These are phyloP conservation scores for Blastobasis adustella DNA, from an alignment of 2,888 invertebrate genomes.

Conservation along the genomic window DNA sequence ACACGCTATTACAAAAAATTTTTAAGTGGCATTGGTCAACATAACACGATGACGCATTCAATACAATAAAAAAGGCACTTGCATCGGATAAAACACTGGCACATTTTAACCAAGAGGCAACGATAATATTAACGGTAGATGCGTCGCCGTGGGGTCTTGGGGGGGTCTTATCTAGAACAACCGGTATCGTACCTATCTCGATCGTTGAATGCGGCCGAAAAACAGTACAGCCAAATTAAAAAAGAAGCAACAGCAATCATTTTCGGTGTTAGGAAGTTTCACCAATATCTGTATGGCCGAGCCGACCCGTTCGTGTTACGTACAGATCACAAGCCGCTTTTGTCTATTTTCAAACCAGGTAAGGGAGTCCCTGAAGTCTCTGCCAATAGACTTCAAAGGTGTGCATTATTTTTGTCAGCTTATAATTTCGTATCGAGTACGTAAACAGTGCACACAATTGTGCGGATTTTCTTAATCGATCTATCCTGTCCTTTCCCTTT, in stretches of 20 bases:
- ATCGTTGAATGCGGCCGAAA: constrained; percentile 11
- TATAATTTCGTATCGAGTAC: constrained; percentile 5
- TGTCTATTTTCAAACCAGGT: constrained; percentile 1
- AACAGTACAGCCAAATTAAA: constrained; percentile 16
- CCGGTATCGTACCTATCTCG: constrained; percentile 15
- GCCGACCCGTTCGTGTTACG: constrained; percentile 10
- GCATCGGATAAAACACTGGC: no score
- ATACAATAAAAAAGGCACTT: constrained; percentile 3
- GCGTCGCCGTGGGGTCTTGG: constrained; percentile 18
- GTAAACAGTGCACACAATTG: constrained; percentile 4
- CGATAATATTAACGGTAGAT: constrained; percentile 9
- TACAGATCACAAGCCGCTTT: constrained; percentile 7
- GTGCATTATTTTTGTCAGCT: constrained; percentile 2
- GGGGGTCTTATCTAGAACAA: constrained; percentile 14
- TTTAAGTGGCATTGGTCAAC: constrained; percentile 11
- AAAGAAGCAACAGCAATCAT: constrained; percentile 16
- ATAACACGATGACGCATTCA: constrained; percentile 11
- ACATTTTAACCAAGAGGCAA: no score
- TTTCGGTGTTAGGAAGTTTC: constrained; percentile 1
- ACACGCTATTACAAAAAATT: constrained; percentile 12
- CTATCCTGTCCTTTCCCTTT: background rate
- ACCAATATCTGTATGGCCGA: constrained; percentile 5
- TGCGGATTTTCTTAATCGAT: constrained; percentile 3
- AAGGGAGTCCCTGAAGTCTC: constrained; percentile 15
- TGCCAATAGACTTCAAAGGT: constrained; percentile 11